These are phyloP conservation scores for Morelia viridis DNA, from an alignment of 2,797 vertebrate genomes.

Conservation along the genomic window DNA sequence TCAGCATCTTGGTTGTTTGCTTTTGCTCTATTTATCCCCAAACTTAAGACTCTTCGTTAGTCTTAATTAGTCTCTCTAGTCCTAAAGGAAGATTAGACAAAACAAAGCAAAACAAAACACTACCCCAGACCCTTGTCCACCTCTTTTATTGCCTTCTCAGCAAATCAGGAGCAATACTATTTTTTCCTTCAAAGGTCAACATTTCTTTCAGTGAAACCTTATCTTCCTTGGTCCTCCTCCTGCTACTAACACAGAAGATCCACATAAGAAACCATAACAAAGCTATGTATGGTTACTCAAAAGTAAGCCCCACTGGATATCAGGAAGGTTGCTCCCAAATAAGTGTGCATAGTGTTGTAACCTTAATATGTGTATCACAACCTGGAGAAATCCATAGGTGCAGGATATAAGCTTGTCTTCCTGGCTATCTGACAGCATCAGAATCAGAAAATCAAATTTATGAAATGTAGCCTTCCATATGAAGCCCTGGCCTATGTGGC, in stretches of 20 bases:
- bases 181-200: background rate
- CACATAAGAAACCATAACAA: background rate
- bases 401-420: background rate
- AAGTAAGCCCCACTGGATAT: background rate
- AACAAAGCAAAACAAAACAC: too few relatives aligned
- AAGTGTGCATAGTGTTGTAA: background rate
- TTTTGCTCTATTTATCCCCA: background rate
- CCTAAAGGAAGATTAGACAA: background rate
- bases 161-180: background rate
- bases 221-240: background rate
- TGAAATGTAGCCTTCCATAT: background rate
- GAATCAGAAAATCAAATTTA: background rate
- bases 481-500: background rate
- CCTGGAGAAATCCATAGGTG: background rate
- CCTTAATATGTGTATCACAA: background rate
- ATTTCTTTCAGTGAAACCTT: background rate
- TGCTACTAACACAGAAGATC: background rate
- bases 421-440: background rate
- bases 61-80: background rate
- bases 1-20: background rate
- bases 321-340: background rate
- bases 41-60: background rate
- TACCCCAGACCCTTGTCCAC: background rate
- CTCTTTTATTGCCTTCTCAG: background rate
- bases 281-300: background rate